Evolutionary conservation across 2,888 invertebrate species (phyloP), one percentile per base, ranked within the genome.

Genomic region (Amphipyra tragopoginis): DNA sequence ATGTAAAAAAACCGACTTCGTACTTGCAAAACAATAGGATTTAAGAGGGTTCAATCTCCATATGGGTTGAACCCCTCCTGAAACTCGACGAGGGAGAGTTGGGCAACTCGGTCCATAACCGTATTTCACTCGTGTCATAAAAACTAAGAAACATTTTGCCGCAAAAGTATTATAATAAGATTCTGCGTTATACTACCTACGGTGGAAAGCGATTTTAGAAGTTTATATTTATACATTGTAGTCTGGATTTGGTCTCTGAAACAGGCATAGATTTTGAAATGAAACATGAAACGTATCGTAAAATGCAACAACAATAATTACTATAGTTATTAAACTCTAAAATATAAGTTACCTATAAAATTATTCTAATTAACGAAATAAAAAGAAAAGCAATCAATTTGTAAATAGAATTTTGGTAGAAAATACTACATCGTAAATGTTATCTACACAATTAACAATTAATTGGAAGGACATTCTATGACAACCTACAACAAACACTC

Each of bases 51-150:
- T 77, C 82, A 84, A 90, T 90, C 86, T 89, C 86, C 90, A 90
- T 89, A 90, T 85, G 83, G 75, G 74, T 69, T 70, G 64, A 73
- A 79, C 82, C 84, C 21, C 79, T 73, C 75, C 77, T 81, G 77
- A 72, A 80, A 75, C 65, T 73, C 77, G 67, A 74, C 75, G 72
- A 75, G 85, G 85, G 86, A 81, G 83, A 83, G 79, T 79, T 77
- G 81, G 87, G 83, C 61, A 88, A 88, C 84, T 87, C 81, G 52
- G 73, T 81, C 87, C 79, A 92, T 93, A 91, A 93, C 87, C 85
- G 87, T 93, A 93, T 88, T 88, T 93, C 86, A 93, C 84, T 72
- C 77, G 77, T 79, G 87, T 90, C 92, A 85, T 93, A 93, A 93
- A 93, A 93, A 91, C 90, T 90, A 86, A 88, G 90, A 90, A 90